Evolutionary conservation across 2,797 vertebrate genomes (phyloP).

Genomic region (Lepilemur ruficaudatus): DNA sequence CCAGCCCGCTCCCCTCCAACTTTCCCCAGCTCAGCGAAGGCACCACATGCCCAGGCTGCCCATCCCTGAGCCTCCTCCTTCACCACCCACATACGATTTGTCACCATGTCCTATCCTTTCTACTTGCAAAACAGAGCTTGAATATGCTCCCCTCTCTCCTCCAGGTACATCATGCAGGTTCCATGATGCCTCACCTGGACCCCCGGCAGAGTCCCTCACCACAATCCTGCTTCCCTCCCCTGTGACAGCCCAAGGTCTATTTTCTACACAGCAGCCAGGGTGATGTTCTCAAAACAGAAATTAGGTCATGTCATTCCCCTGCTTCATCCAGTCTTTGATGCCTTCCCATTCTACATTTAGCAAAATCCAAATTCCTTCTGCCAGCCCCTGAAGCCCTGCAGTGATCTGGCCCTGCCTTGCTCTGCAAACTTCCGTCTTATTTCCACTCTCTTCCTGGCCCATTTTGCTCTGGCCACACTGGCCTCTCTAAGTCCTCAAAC

Average conservation of each 20-base stretch:
- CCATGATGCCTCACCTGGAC: not conserved
- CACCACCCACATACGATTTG: fast-evolving
- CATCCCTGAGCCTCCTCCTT: not conserved
- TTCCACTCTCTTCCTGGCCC: not conserved
- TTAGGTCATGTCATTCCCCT: not conserved
- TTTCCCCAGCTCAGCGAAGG: not conserved
- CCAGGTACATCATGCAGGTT: not conserved
- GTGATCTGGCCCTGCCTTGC: not conserved
- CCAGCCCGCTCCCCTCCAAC: not conserved
- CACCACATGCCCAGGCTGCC: not conserved
- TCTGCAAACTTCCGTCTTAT: not conserved
- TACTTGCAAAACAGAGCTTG: not conserved
- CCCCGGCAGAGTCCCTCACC: not conserved
- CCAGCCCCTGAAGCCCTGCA: not conserved
- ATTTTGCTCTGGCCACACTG: not conserved
- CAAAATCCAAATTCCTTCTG: not conserved
- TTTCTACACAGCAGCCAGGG: not conserved
- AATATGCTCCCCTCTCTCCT: not conserved
- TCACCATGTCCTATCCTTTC: not conserved
- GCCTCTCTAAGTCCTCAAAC: not conserved
- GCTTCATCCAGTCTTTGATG: not conserved
- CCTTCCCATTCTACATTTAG: not conserved
- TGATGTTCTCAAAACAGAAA: not conserved
- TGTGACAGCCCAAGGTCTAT: not conserved
- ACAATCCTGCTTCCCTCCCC: not conserved